Evolutionary conservation across 2,797 vertebrate genomes (phyloP), one percentile per base, ranked within the genome.

Genomic region (Borostomias antarcticus): DNA sequence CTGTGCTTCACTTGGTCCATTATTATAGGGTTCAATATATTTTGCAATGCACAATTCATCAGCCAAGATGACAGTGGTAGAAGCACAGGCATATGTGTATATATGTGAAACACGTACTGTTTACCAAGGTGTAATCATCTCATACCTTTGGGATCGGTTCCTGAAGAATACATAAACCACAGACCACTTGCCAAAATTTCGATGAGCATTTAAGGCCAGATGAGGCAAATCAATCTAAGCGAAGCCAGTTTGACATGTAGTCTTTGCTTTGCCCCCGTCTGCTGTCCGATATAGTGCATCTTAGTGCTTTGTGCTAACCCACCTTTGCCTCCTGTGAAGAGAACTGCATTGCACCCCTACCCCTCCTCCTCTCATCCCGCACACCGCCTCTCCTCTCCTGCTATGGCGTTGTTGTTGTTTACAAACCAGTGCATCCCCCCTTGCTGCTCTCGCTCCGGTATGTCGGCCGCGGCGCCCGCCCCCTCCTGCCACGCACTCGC

Each of bases 161-260:
- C 21, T 58, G 19, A 23, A 58, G 26, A 29, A 70, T 68, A 70
- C 53, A 35, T 15, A 51, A 21, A 52, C 21, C 72, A 68, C 56
- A 11, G 17, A 77, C 61, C 62, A 69, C 75, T 78, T 76, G 52
- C 68, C 56, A 50, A 57, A 70, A 60, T 26, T 7, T 23, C 6
- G 32, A 28, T 15, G 28, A 30, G 40, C 50, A 19, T 37, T 62
- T 69, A 48, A 70, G 75, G 71, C 62, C 43, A 58, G 77, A 68
- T 60, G 28, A 47, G 48, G 54, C 53, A 52, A 62, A 58, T 37
- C 72, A 66, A 62, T 74, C 71, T 70, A 78, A 85, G 66, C 25
- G 84, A 90, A 92, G 89, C 90, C 90, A 86, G 87, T 90, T 89
- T 92, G 91, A 92, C 89, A 92, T 92, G 90, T 90, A 90, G 89